phyloP scores from a whole-genome alignment of 2,888 invertebrate species.

The Chrysomela aeneicollis region DNA sequence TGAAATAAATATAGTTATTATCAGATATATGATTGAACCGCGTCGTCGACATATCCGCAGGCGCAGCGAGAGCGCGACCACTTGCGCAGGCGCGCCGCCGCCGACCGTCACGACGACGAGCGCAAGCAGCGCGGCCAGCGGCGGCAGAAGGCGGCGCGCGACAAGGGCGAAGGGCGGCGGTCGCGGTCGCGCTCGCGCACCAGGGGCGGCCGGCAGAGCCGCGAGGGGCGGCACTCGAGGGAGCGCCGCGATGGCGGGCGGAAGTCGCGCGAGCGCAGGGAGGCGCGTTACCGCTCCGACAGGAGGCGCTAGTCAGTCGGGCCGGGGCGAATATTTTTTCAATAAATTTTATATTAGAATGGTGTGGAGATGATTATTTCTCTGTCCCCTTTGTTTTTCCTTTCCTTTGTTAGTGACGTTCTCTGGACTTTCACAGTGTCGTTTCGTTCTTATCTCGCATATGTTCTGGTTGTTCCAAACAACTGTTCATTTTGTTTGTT shows the following conservation, averaged over 20 bases:
- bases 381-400: no score
- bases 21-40: no score
- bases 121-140: no score
- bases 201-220: no score
- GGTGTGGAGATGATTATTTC: no score
- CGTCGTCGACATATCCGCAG: neutral
- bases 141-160: neutral
- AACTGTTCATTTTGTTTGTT: no score
- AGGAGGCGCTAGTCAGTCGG: conserved; percentile 18
- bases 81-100: neutral
- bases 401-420: no score
- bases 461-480: no score
- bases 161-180: neutral
- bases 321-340: neutral
- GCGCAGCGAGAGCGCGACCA: neutral
- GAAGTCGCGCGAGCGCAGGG: conserved; percentile 20
- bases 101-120: no score
- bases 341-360: conserved; percentile 27
- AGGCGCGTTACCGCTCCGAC: conserved; percentile 26
- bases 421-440: no score
- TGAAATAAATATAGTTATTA: no score
- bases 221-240: conserved; percentile 17
- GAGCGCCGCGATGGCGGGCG: neutral
- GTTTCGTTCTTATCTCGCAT: no score
- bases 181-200: neutral